Base-by-base conservation (phyloP, 2,797 vertebrate species). In the Siniperca obscura region DNA sequence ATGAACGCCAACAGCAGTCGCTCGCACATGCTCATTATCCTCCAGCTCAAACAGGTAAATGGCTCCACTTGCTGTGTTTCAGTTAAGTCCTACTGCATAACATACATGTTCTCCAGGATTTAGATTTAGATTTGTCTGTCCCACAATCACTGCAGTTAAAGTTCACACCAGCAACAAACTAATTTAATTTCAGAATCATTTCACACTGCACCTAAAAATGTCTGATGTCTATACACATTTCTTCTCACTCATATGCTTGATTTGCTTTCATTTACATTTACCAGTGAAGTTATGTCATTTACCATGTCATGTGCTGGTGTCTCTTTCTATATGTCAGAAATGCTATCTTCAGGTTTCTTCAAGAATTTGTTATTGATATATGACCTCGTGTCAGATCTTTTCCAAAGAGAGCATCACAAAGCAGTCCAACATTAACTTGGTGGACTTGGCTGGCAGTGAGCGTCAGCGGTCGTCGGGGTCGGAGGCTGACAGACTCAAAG, bases 1-100 rank as follows among this genome's bases (percentile, higher is more conserved):
- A 95, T 97, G 95, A 98, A 98, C 2, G 92, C 96, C 87, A 97
- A 94, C 91, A 98, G 98, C 93, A 98, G 97, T 81, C 94, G 96
- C 21, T 98, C 97, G 0, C 97, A 98, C 89, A 95, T 98, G 97
- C 95, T 98, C 73, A 95, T 97, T 66, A 95, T 95, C 76, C 91
- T 98, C 46, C 96, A 96, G 77, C 95, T 97, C 84, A 96, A 97
- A 90, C 96, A 97, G 96, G 96, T 96, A 19, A 52, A 53, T 22
- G 30, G 16, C 34, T 25, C 17, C 38, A 69, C 34, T 5, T 38
- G 25, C 25, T 34, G 27, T 19, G 14, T 19, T 57, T 27, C 21
- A 25, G 11, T 25, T 48, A 34, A 50, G 30, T 34, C 16, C 25
- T 5, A 1, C 19, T 13, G 21, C 71, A 27, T 7, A 36, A 34